phyloP scores from a whole-genome alignment of 2,888 invertebrate species.

The Polymixis flavicincta region DNA sequence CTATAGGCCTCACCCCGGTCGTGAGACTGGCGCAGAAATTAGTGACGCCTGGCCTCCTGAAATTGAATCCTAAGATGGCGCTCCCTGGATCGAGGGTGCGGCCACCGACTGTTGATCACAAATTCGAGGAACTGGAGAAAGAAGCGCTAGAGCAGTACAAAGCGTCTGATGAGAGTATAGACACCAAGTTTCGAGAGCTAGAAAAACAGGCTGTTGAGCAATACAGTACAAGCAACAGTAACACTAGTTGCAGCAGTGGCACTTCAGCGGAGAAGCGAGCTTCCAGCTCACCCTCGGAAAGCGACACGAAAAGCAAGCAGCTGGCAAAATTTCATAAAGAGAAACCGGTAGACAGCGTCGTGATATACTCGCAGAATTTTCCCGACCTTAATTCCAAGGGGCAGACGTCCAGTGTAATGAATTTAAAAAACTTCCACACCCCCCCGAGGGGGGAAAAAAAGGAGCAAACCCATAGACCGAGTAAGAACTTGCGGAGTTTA shows the following conservation, averaged over 20 bases:
- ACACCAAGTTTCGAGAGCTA: slow-evolving; percentile 91
- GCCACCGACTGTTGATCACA: slow-evolving; percentile 81
- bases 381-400: slow-evolving; percentile 82
- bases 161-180: slow-evolving; percentile 90
- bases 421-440: slow-evolving; percentile 90
- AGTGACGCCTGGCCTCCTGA: slow-evolving; percentile 82
- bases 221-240: slow-evolving; percentile 90
- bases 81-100: slow-evolving; percentile 79
- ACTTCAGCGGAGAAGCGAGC: slow-evolving; percentile 81
- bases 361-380: slow-evolving; percentile 88
- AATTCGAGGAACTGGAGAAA: slow-evolving; percentile 90
- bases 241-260: slow-evolving; percentile 87
- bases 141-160: slow-evolving; percentile 91
- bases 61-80: slow-evolving; percentile 85
- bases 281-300: slow-evolving; percentile 71
- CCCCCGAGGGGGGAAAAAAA: slow-evolving; percentile 90
- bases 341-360: slow-evolving; percentile 85
- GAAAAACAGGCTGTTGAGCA: slow-evolving; percentile 93
- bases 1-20: slow-evolving; percentile 77
- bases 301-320: slow-evolving; percentile 77
- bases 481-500: slow-evolving; percentile 76
- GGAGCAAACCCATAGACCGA: slow-evolving; percentile 80
- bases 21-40: slow-evolving; percentile 84
- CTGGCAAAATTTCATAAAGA: slow-evolving; percentile 86
- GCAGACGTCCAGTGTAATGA: slow-evolving; percentile 83